Conservation (phyloP, 2,113 vertebrate species). For the Pipra filicauda region DNA sequence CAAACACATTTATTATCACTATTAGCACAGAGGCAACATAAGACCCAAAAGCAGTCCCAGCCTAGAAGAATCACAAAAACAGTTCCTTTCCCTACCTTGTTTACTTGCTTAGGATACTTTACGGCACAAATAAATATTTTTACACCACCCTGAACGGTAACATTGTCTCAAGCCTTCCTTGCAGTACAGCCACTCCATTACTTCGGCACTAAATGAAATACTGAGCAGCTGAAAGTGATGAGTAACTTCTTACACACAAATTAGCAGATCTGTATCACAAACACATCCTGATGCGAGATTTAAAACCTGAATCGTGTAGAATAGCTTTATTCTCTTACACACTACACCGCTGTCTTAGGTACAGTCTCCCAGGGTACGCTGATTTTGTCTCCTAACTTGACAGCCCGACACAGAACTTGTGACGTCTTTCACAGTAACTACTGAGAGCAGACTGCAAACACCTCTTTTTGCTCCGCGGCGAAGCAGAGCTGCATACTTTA, state of each 20-base stretch:
- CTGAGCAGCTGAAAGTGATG: not conserved
- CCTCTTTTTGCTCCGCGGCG: not conserved
- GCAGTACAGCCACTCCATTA: no score
- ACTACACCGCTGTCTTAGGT: not conserved
- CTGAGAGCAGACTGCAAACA: not conserved
- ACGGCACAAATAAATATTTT: not conserved
- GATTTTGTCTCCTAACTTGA: no score
- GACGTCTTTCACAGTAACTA: not conserved
- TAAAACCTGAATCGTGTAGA: not conserved
- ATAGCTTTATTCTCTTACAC: not conserved
- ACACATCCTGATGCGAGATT: fast-evolving
- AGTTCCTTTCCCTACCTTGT: not conserved
- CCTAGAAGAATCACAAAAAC: not conserved
- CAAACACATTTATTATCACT: not conserved
- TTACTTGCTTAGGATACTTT: not conserved
- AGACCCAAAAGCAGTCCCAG: fast-evolving
- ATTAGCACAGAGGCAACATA: not conserved
- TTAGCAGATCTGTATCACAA: not conserved
- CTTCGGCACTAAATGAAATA: not conserved
- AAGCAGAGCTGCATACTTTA: not conserved
- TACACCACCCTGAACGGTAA: not conserved
- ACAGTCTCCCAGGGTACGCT: fast-evolving
- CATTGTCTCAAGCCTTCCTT: not conserved
- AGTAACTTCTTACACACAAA: not conserved
- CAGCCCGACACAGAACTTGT: fast-evolving